Evolutionary conservation across 2,797 vertebrate genomes (phyloP).

Genomic region (Serranus cabrilla): DNA sequence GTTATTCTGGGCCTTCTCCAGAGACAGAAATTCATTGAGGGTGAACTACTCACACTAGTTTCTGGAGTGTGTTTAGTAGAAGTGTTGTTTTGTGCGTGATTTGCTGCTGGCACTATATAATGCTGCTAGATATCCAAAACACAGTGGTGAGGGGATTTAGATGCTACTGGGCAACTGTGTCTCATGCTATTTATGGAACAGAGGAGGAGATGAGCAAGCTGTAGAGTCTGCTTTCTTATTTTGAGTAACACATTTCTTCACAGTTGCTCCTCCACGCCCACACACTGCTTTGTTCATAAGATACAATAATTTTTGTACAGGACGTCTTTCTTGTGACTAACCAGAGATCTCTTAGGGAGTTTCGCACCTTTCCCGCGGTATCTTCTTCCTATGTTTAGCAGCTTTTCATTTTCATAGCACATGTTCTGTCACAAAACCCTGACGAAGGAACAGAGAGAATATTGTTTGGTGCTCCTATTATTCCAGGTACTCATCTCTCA

Average conservation of each 20-base stretch:
- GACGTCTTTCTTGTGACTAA: constrained; percentile 43
- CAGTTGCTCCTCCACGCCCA: constrained; percentile 64
- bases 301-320: constrained; percentile 41
- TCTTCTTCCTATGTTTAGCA: constrained; percentile 58
- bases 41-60: constrained; percentile 9
- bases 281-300: constrained; percentile 52
- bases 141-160: constrained; percentile 26
- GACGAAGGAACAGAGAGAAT: neutral
- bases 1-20: constrained; percentile 17
- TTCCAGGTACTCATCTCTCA: neutral
- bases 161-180: constrained; percentile 32
- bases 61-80: constrained; percentile 20
- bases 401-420: constrained; percentile 58
- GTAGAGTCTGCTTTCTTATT: constrained; percentile 58
- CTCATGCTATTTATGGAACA: constrained; percentile 54
- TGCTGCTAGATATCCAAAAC: constrained; percentile 28
- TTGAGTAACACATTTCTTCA: constrained; percentile 73
- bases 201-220: constrained; percentile 26
- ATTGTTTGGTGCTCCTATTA: constrained; percentile 14
- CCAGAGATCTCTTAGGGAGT: constrained; percentile 40
- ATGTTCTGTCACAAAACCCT: constrained; percentile 38
- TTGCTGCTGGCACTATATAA: constrained; percentile 19
- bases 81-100: constrained; percentile 28
- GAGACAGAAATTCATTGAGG: constrained; percentile 37
- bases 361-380: constrained; percentile 55